A percentile compares a stretch with the other conserved stretches of the same genome.
phyloP scores from a whole-genome alignment of 2,888 invertebrate genomes.

The Oxycera nigricornis region DNA sequence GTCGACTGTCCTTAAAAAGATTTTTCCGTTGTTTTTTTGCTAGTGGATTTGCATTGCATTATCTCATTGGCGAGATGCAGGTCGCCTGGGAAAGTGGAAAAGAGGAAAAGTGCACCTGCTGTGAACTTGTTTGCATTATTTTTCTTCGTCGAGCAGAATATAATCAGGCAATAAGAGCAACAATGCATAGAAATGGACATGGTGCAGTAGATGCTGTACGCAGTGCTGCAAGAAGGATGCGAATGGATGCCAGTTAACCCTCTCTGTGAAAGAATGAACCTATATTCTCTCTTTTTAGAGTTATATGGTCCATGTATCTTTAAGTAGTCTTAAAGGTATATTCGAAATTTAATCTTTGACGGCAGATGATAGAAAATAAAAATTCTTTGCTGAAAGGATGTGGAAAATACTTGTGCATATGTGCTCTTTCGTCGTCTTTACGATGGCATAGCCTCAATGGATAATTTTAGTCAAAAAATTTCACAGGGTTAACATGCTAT shows the following conservation, averaged over 20 bases:
- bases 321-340: no score
- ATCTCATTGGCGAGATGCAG: conserved; percentile 26
- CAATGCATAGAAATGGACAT: neutral
- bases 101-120: conserved; percentile 45
- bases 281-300: neutral
- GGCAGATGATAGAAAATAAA: neutral
- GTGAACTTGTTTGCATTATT: conserved; percentile 46
- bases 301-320: no score
- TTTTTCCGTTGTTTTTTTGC: neutral
- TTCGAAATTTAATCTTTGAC: no score
- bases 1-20: conserved; percentile 3
- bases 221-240: neutral
- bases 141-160: neutral
- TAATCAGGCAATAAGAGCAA: conserved; percentile 1
- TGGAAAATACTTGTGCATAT: no score
- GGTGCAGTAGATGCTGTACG: neutral
- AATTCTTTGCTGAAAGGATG: no score
- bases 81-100: conserved; percentile 17
- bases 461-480: neutral
- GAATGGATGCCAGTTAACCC: neutral
- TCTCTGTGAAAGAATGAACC: neutral
- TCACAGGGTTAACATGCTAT: neutral
- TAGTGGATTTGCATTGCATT: conserved; percentile 2
- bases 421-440: neutral
- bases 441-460: neutral